Base-by-base conservation (phyloP, 2,113 vertebrate genomes). In the Cebus imitator region DNA sequence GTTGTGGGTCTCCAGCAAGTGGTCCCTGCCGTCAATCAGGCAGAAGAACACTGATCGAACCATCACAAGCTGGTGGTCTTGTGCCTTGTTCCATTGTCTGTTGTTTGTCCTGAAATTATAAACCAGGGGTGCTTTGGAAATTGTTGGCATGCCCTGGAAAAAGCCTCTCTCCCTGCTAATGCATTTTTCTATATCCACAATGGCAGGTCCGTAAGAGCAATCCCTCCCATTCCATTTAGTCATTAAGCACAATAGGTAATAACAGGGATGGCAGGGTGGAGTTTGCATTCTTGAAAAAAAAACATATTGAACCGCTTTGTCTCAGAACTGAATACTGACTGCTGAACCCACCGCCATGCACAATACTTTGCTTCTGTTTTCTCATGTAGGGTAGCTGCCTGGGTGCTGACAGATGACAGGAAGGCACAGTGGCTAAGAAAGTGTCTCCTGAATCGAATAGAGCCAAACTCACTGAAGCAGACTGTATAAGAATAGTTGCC, bases 81-180 rank as follows among this genome's bases (percentile, higher is more conserved):
- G 68, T 20, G 52, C 68, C 40, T 85, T 66, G 14, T 58, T 94
- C 91, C 87, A 20, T 57, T 3, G 3, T 55, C 86, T 96, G 78
- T 37, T 90, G 97, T 96, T 97, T 88, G 83, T 80, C 90, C 97
- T 83, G 16, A 97, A 98, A 97, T 97, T 52, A 91, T 73, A 61
- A 97, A 27, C 70, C 96, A 83, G 78, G 57, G 45, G 32, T 23
- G 20, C 43, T 61, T 58, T 73, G 40, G 64, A 96, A 72, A 64
- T 35, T 30, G 40, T n/a, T 5, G 0, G 13, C 5, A 10, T 23
- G 11, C 81, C 88, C 50, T 17, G 50, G 85, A 87, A 37, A 97
- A 86, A 61, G 7, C 21, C 40, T 93, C 75, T 52, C 82, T 94
- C 16, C 61, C 80, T 20, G 58, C 88, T 95, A 64, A 97, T 89